Evolutionary conservation across 2,113 vertebrate species (phyloP).

Genomic region (Galbula dea): DNA sequence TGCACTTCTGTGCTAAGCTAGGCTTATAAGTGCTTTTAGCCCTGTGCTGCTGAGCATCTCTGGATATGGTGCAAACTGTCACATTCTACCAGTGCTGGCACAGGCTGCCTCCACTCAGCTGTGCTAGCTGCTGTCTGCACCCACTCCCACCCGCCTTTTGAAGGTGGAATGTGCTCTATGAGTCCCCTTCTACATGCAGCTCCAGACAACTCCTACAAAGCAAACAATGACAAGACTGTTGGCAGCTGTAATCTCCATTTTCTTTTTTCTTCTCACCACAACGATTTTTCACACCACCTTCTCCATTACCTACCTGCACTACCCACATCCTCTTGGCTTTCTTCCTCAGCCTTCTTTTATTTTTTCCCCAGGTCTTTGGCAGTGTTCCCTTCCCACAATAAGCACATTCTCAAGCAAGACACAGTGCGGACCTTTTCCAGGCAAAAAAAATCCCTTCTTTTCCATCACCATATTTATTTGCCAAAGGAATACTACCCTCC

Average conservation of each 20-base stretch:
- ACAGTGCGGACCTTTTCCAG: not conserved
- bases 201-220: not conserved
- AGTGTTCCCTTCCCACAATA: not conserved
- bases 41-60: not conserved
- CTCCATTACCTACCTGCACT: not conserved
- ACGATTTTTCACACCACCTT: conserved; percentile 19
- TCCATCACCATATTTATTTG: not conserved
- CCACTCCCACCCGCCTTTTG: accelerated
- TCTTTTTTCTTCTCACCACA: not conserved
- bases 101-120: not conserved
- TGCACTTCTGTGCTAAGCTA: accelerated
- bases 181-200: not conserved
- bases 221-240: not conserved
- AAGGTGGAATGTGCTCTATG: accelerated
- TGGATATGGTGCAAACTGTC: accelerated
- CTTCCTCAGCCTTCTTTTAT: not conserved
- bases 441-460: not conserved
- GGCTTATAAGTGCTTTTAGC: accelerated
- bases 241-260: not conserved
- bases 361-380: not conserved
- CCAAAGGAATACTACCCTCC: not conserved
- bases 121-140: accelerated
- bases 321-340: conserved; percentile 5
- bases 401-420: conserved; percentile 3
- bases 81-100: not conserved